Conservation (phyloP, 2,113 vertebrate species). For the Syrmaticus mikado region DNA sequence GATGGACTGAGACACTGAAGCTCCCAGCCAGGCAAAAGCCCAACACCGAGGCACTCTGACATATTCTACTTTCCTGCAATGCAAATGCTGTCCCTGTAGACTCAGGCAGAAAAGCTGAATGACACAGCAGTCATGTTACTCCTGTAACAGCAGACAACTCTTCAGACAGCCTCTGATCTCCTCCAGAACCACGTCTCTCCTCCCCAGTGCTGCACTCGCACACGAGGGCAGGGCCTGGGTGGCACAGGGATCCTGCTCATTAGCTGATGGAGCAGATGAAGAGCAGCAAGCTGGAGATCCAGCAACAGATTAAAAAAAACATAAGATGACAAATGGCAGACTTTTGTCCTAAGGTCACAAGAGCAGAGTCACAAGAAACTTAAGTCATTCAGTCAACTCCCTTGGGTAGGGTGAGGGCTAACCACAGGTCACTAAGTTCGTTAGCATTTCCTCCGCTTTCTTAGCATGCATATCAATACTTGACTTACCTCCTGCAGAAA, state of each 20-base stretch:
- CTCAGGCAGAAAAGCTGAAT: neutral
- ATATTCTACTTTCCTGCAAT: neutral
- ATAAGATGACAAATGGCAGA: neutral
- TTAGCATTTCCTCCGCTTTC: neutral
- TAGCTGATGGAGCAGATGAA: neutral
- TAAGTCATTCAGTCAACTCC: neutral
- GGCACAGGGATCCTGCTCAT: neutral
- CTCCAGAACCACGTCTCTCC: neutral
- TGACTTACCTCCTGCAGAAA: neutral
- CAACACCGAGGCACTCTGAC: accelerated
- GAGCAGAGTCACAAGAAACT: neutral
- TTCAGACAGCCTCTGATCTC: neutral
- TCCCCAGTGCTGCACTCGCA: neutral
- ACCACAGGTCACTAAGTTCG: neutral
- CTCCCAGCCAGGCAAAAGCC: neutral
- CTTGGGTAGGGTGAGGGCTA: neutral
- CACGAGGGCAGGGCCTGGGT: neutral
- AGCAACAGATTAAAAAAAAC: neutral
- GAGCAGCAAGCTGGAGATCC: neutral
- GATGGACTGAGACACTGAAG: accelerated
- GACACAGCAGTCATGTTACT: accelerated
- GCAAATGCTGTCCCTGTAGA: neutral
- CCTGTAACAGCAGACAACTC: neutral
- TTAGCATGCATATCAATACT: neutral
- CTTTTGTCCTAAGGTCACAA: neutral